These are phyloP conservation scores for Microplitis mediator DNA, from an alignment of 1,140 invertebrate species.

Conservation along the genomic window DNA sequence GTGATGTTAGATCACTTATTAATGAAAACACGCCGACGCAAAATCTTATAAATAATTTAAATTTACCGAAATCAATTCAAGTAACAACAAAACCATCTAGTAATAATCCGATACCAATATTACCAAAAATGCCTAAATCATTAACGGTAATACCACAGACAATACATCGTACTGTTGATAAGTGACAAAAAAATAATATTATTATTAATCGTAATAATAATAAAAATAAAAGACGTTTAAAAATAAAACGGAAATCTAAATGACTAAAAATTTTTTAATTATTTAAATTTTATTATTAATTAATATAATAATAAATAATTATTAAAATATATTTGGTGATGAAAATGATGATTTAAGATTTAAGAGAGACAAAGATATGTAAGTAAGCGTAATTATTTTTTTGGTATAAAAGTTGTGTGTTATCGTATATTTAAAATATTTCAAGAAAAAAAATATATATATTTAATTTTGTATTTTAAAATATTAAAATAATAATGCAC, in stretches of 20 bases:
- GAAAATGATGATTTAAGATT: too few relatives aligned
- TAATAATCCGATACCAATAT: constrained; percentile 50
- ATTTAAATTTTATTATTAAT: too few relatives aligned
- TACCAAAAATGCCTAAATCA: constrained; percentile 79
- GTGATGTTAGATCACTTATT: constrained; percentile 53
- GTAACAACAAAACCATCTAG: constrained; percentile 54
- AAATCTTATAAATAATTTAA: constrained; percentile 55
- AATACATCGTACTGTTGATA: constrained; percentile 54
- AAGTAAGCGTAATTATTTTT: not conserved
- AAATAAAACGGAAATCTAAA: not conserved
- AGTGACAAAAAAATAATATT: constrained; percentile 42
- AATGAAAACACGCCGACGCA: constrained; percentile 57
- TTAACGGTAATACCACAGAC: constrained; percentile 76
- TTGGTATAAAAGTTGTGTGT: not conserved
- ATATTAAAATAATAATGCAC: not conserved
- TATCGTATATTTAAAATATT: not conserved
- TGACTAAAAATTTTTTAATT: not conserved
- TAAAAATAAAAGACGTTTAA: constrained; percentile 4
- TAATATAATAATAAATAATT: too few relatives aligned
- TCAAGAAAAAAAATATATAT: not conserved
- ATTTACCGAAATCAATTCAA: constrained; percentile 60
- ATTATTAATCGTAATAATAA: too few relatives aligned
- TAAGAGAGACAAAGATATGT: not conserved
- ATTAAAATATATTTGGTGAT: too few relatives aligned
- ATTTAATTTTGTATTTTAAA: not conserved